Evolutionary conservation across 2,888 invertebrate genomes (phyloP).

Genomic region (Caenorhabditis imperialis): DNA sequence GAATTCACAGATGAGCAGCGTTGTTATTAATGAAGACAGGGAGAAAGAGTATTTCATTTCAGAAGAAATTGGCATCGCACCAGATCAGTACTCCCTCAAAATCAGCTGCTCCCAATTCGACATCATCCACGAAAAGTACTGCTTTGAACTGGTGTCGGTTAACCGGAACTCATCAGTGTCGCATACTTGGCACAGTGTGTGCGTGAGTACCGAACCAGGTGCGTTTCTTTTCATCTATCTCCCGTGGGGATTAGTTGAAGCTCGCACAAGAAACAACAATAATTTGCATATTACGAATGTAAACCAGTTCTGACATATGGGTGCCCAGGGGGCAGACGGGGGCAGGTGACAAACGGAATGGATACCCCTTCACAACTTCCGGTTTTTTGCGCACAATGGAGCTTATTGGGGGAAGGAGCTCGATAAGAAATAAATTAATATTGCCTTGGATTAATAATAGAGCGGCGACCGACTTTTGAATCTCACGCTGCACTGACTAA

Average conservation of each 20-base stretch:
- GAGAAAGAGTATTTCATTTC: slow-evolving; percentile 11
- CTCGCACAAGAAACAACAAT: slow-evolving; percentile 36
- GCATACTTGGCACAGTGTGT: slow-evolving; percentile 71
- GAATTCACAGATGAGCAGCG: slow-evolving; percentile 52
- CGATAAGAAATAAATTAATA: slow-evolving; percentile 10
- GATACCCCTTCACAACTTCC: slow-evolving; percentile 37
- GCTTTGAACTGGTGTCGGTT: slow-evolving; percentile 73
- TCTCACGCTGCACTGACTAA: slow-evolving; percentile 45
- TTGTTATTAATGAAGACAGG: slow-evolving; percentile 20
- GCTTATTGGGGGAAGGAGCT: background rate
- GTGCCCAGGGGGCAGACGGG: slow-evolving; percentile 20
- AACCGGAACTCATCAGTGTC: slow-evolving; percentile 61
- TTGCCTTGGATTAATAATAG: slow-evolving; percentile 21
- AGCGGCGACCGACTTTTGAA: slow-evolving; percentile 43
- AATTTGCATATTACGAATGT: slow-evolving; percentile 55
- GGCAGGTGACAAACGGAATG: slow-evolving; percentile 45
- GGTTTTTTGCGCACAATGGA: slow-evolving; percentile 45
- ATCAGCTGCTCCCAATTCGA: slow-evolving; percentile 71
- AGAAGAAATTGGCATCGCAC: slow-evolving; percentile 60
- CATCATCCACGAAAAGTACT: slow-evolving; percentile 73
- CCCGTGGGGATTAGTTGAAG: too few relatives aligned
- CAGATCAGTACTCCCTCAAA: slow-evolving; percentile 47
- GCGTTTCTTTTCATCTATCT: slow-evolving; percentile 36
- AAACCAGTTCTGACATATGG: slow-evolving; percentile 50
- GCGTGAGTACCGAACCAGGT: slow-evolving; percentile 75